Base-by-base conservation (phyloP, 1,140 invertebrate genomes). In the Panagrolaimus sp. region DNA sequence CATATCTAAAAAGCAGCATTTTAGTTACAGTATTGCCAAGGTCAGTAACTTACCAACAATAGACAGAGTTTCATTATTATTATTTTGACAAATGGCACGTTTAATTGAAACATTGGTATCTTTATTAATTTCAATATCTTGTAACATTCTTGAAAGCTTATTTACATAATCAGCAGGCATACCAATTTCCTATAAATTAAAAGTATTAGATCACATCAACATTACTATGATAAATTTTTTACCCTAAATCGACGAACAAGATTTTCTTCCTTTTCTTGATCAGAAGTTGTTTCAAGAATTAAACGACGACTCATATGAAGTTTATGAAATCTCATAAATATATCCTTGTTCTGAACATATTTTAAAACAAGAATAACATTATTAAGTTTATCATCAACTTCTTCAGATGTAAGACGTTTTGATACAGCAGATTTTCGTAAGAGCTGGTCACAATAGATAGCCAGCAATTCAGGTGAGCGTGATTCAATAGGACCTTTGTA, bases 81-180 rank as follows among this genome's bases (percentile, higher is more conserved):
- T 78, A 20, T 72, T 70, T 1, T 71, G 84, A 82, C 64, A 84
- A 66, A 72, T 81, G 75, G 61, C 77, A 74, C 69, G 85, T 80
- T 79, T 75, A 63, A 83, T 77, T 9, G 61, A 66, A 9, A 57
- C 25, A 62, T 98, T 79, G 42, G 82, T 75, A 42, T 78, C 76
- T 25, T 72, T 72, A 53, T 98, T 98, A n/a, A 98, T 92, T 88
- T 98, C 98, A 72, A 98, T 93, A 84, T 99, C 96, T 87, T 98
- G 93, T 68, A 88, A 86, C 87, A 88, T 88, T 72, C 88, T 77
- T 92, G 96, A 93, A 74, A 99, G 84, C 86, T 98, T 97, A 86
- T 97, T 97, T 9, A 99, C 93, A 87, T 94, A 97, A 85, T 99
- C 96, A 1, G 95, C 94, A 7, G 96, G 96, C 95, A 99, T 98